Base-by-base conservation (phyloP, 2,113 vertebrate species). In the Vimba vimba region DNA sequence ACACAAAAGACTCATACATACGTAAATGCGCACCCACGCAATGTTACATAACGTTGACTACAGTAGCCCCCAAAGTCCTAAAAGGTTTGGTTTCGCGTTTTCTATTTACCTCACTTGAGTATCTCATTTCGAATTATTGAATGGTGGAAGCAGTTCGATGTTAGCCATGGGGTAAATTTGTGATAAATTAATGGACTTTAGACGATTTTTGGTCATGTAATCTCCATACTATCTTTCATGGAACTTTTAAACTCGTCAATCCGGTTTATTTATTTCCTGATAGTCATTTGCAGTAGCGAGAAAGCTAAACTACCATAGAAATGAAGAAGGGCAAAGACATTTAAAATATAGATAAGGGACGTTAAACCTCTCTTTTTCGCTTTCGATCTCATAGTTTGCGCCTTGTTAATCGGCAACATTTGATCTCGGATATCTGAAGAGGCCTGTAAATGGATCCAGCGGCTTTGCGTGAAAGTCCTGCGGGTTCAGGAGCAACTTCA, bases 391-490 rank as follows among this genome's bases (percentile, higher is more conserved):
- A 8, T 30, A 47, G 47, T 17, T 82, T 68, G 25, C 50, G 2
- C 2, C 3, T 71, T 15, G 62, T 43, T 69, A 45, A 33, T 33
- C 33, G 10, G 6, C 39, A 17, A 47, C 39, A 23, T 30, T 59
- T 74, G 23, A 74, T 80, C 15, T 21, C 36, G 39, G 25, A 23
- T 52, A 30, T 59, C 39, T 13, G 10, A 8, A 66, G 57, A 30
- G 87, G 86, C 86, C 88, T 80, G 90, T 80, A 83, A 69, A 93
- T 94, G 93, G 95, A 95, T 90, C 93, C 91, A 74, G 90, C 90
- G 25, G 90, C 88, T 81, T 88, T 93, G 91, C 90, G 94, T 21
- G 94, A 94, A 89, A 94, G 94, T 88, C 94, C 95, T 52, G 86
- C 83, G 5, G 86, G 75, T 1, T 87, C 83, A n/a, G 13, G 71